A percentile compares a stretch with the other conserved stretches of the same genome.
phyloP scores from a whole-genome alignment of 1,140 invertebrate species.

The Dendrolimus kikuchii region DNA sequence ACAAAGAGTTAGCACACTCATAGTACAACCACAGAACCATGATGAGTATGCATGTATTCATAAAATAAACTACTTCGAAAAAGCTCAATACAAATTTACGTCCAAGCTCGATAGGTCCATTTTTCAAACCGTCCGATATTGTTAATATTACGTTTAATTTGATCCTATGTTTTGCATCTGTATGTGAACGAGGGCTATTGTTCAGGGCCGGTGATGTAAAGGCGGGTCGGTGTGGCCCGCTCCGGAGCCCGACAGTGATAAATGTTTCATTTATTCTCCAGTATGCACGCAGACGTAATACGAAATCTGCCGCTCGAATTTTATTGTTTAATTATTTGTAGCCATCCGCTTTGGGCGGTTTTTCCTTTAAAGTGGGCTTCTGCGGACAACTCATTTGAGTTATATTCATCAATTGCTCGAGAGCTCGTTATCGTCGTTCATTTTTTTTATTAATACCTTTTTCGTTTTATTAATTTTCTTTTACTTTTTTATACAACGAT shows the following conservation, averaged over 20 bases:
- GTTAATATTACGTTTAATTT: background rate
- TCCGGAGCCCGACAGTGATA: conserved; percentile 47
- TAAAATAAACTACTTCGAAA: too few relatives aligned
- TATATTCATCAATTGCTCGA: background rate
- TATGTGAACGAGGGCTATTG: conserved; percentile 17
- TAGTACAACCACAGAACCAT: too few relatives aligned
- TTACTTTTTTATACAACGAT: too few relatives aligned
- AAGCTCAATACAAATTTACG: too few relatives aligned
- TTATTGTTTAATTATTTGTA: conserved; percentile 43
- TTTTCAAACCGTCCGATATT: too few relatives aligned
- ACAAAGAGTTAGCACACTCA: too few relatives aligned
- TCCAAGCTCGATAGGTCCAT: too few relatives aligned
- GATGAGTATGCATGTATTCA: too few relatives aligned
- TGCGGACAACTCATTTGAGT: conserved; percentile 4
- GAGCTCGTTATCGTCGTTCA: too few relatives aligned
- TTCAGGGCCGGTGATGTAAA: conserved; percentile 17
- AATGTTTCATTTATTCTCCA: conserved; percentile 57
- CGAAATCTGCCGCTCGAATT: conserved; percentile 29
- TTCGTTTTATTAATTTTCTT: too few relatives aligned
- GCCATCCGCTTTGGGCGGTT: conserved; percentile 15
- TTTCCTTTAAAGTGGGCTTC: conserved; percentile 12
- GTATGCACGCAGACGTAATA: conserved; percentile 27
- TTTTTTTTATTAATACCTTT: background rate
- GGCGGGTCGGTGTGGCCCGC: conserved; percentile 13
- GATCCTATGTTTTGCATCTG: conserved; percentile 12